A percentile compares a stretch with the other conserved stretches of the same genome.
phyloP scores from a whole-genome alignment of 2,888 invertebrate genomes.

The Amphiduros pacificus region DNA sequence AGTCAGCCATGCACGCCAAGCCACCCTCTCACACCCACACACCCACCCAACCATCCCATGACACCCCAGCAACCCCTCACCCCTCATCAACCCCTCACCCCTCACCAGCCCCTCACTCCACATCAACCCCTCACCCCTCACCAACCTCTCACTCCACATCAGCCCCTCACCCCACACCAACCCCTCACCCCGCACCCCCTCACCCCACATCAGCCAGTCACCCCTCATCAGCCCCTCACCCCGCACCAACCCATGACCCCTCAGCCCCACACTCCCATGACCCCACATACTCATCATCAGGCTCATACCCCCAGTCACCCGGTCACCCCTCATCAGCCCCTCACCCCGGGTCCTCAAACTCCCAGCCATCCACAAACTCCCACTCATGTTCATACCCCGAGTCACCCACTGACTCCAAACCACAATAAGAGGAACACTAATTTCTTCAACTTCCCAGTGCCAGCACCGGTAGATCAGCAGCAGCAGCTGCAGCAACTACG shows the following conservation, averaged over 20 bases:
- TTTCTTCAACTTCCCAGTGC: slow-evolving; percentile 15
- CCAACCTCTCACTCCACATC: background rate
- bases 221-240: slow-evolving; percentile 19
- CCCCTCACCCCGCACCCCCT: slow-evolving; percentile 4
- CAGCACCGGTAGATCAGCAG: slow-evolving; percentile 11
- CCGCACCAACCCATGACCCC: slow-evolving; percentile 15
- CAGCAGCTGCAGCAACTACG: slow-evolving; percentile 27
- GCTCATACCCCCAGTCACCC: slow-evolving; percentile 28
- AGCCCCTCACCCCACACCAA: background rate
- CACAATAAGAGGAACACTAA: background rate
- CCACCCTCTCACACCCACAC: slow-evolving; percentile 15
- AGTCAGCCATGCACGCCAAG: slow-evolving; percentile 15
- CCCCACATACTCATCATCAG: slow-evolving; percentile 12
- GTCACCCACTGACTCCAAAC: slow-evolving; percentile 6
- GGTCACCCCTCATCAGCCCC: slow-evolving; percentile 29
- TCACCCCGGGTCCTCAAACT: slow-evolving; percentile 20
- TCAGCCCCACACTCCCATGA: slow-evolving; percentile 16
- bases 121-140: background rate
- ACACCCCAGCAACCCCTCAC: slow-evolving; percentile 2
- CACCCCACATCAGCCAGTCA: slow-evolving; percentile 19
- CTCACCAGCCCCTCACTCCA: slow-evolving; percentile 1
- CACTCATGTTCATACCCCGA: slow-evolving; percentile 8
- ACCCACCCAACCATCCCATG: background rate
- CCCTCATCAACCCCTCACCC: background rate
- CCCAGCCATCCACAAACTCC: slow-evolving; percentile 13